Evolutionary conservation across 1,140 invertebrate genomes (phyloP).

Genomic region (Helicoverpa zea): DNA sequence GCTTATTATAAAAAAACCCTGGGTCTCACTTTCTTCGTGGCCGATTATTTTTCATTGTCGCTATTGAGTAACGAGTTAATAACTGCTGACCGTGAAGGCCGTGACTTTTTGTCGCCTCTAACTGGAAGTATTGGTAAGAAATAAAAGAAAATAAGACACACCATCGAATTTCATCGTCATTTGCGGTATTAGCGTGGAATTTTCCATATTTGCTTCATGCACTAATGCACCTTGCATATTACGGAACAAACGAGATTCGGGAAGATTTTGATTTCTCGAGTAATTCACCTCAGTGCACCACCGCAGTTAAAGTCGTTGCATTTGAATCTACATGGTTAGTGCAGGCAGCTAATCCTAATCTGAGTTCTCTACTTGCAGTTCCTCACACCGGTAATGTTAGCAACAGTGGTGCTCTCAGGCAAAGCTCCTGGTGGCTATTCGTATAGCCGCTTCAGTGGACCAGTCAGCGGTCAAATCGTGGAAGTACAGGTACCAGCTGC

Average conservation of each 20-base stretch:
- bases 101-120: constrained; percentile 56
- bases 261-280: too few species aligned
- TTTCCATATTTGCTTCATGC: neutral
- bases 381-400: constrained; percentile 60
- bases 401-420: constrained; percentile 59
- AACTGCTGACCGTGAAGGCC: constrained; percentile 74
- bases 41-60: constrained; percentile 75
- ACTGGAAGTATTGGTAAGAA: constrained; percentile 20
- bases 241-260: too few species aligned
- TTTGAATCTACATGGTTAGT: too few species aligned
- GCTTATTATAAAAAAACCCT: constrained; percentile 35
- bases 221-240: too few species aligned
- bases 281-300: too few species aligned
- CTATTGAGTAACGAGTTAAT: constrained; percentile 65
- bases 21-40: constrained; percentile 58
- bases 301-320: too few species aligned
- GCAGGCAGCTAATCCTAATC: too few species aligned
- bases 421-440: constrained; percentile 88
- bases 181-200: too few species aligned
- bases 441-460: constrained; percentile 89
- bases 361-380: constrained; percentile 63
- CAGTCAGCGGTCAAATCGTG: constrained; percentile 88
- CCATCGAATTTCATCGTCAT: neutral
- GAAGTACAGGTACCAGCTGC: constrained; percentile 85
- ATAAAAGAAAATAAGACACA: constrained; percentile 9